These are phyloP conservation scores for Decapterus maruadsi DNA, from an alignment of 2,797 vertebrate genomes.

Conservation along the genomic window DNA sequence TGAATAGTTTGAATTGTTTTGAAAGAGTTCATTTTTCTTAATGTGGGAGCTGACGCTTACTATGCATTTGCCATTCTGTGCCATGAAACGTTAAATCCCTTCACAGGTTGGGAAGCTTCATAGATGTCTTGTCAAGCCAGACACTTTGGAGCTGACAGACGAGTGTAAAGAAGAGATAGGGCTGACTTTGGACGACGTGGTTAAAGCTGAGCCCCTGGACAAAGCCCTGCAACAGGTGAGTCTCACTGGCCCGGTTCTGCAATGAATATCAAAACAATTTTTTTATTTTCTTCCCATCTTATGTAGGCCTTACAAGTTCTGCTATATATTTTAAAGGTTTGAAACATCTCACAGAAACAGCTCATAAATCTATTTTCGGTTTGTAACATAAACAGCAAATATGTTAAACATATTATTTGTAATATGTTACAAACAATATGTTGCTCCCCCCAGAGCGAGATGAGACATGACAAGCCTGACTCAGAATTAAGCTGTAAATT, in stretches of 20 bases:
- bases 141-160: conserved; percentile 92
- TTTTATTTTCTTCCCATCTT: too few species aligned
- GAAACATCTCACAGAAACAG: background rate
- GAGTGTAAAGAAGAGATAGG: conserved; percentile 92
- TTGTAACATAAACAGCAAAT: conserved; percentile 11
- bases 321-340: background rate
- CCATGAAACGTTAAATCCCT: conserved; percentile 74
- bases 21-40: conserved; percentile 51
- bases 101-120: conserved; percentile 94
- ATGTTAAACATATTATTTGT: conserved; percentile 12
- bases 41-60: conserved; percentile 18
- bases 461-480: conserved; percentile 52
- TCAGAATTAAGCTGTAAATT: conserved; percentile 31
- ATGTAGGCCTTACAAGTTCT: background rate
- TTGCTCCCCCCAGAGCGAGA: conserved; percentile 51
- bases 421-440: background rate
- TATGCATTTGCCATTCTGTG: conserved; percentile 23
- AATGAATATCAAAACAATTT: background rate
- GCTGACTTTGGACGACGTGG: conserved; percentile 88
- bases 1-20: conserved; percentile 55
- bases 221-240: conserved; percentile 94
- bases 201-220: conserved; percentile 93
- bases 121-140: conserved; percentile 92
- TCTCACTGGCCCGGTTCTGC: background rate
- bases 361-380: background rate